These are phyloP conservation scores for Sylvilagus floridanus DNA, from an alignment of 2,797 vertebrate genomes.

Conservation along the genomic window DNA sequence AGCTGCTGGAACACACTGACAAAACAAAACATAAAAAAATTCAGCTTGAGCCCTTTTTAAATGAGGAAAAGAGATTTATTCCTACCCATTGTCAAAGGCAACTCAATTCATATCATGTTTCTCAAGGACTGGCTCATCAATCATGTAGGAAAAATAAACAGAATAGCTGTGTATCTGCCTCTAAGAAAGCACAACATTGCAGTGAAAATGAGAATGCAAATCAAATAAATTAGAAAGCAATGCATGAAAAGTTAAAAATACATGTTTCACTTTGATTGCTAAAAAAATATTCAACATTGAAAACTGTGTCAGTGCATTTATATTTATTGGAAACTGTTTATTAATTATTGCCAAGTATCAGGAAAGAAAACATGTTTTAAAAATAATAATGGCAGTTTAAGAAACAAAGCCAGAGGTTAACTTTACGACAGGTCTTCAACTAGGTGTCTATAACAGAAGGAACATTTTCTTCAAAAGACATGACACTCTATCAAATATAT, in stretches of 20 bases:
- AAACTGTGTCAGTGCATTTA: background rate
- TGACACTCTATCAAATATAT: background rate
- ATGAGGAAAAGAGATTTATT: background rate
- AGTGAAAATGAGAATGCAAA: slow-evolving; percentile 5
- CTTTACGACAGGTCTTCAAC: background rate
- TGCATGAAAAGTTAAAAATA: background rate
- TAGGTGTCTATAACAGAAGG: background rate
- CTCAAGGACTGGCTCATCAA: background rate
- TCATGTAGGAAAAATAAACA: background rate
- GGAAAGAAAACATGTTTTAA: background rate
- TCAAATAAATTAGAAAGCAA: background rate
- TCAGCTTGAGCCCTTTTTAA: background rate
- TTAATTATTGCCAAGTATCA: background rate
- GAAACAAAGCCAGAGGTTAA: background rate
- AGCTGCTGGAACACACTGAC: slow-evolving; percentile 29
- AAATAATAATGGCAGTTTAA: background rate
- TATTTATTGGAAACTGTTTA: background rate
- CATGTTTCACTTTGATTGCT: background rate
- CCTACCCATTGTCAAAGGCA: slow-evolving; percentile 18
- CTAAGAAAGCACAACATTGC: background rate
- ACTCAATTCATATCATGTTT: slow-evolving; percentile 30
- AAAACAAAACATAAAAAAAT: slow-evolving; percentile 23
- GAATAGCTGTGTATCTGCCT: background rate
- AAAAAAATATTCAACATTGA: background rate
- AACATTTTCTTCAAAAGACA: background rate